phyloP scores from a whole-genome alignment of 2,797 vertebrate species.

The Protonibea diacanthus region DNA sequence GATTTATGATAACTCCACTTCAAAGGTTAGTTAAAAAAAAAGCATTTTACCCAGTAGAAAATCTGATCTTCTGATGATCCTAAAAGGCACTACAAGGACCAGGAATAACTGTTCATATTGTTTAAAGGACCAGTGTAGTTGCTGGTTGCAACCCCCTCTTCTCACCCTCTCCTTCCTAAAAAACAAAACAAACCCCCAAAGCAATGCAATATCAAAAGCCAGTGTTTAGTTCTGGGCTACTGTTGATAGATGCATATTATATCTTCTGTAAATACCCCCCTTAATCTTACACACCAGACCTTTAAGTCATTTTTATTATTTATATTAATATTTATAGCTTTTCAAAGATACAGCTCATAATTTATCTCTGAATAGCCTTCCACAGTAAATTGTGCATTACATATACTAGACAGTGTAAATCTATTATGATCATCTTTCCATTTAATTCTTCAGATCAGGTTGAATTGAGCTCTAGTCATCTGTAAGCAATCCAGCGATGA shows the following conservation, averaged over 20 bases:
- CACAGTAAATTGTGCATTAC: conserved; percentile 1
- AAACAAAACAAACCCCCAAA: too few species aligned
- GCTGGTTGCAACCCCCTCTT: too few species aligned
- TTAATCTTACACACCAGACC: too few species aligned
- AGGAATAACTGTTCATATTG: background rate
- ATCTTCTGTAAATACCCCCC: too few species aligned
- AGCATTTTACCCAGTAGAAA: background rate
- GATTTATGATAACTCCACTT: background rate
- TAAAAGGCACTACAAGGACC: background rate
- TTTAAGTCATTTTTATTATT: background rate
- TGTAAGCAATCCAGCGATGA: conserved; percentile 31
- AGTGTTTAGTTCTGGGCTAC: too few species aligned
- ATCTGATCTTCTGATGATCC: background rate
- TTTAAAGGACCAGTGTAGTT: too few species aligned
- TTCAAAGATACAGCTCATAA: background rate
- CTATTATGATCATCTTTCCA: background rate
- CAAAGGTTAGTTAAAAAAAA: background rate
- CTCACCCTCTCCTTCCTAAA: too few species aligned
- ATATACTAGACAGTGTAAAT: conserved; percentile 5
- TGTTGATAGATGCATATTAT: too few species aligned
- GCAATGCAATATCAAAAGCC: too few species aligned
- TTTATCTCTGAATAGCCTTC: background rate
- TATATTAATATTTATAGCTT: background rate
- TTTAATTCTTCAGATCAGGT: conserved; percentile 26
- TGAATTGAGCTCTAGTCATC: conserved; percentile 32